phyloP scores from a whole-genome alignment of 2,888 invertebrate genomes.

The Melanostoma mellinum region DNA sequence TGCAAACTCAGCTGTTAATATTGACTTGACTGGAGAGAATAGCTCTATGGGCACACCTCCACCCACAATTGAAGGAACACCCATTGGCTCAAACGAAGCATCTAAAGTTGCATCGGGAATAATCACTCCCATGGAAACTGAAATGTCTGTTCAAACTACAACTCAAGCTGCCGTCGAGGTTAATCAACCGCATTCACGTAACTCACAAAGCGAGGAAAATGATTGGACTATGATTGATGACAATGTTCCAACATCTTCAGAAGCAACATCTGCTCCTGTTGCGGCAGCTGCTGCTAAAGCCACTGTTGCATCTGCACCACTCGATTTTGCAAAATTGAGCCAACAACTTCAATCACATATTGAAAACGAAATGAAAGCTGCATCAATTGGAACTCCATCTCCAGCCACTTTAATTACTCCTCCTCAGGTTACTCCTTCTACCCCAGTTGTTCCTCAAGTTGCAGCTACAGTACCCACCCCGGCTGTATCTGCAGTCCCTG shows the following conservation, averaged over 20 bases:
- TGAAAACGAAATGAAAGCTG: slow-evolving; percentile 74
- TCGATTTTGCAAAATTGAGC: slow-evolving; percentile 76
- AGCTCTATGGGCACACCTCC: slow-evolving; percentile 35
- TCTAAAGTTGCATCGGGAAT: slow-evolving; percentile 43
- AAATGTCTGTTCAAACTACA: slow-evolving; percentile 7
- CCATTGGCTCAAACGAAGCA: slow-evolving; percentile 19
- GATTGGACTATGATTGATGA: slow-evolving; percentile 80
- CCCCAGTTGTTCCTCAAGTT: neutral
- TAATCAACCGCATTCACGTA: slow-evolving; percentile 46
- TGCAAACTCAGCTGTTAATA: slow-evolving; percentile 26
- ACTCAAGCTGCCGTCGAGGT: slow-evolving; percentile 17
- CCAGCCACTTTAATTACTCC: slow-evolving; percentile 31
- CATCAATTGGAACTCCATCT: slow-evolving; percentile 42
- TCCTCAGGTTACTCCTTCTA: slow-evolving; percentile 60
- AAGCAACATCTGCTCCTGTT: slow-evolving; percentile 24
- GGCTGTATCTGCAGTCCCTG: neutral
- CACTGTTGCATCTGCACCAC: slow-evolving; percentile 42
- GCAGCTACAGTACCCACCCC: slow-evolving; percentile 3
- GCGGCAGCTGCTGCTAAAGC: slow-evolving; percentile 24
- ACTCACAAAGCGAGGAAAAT: slow-evolving; percentile 76
- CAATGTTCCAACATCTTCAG: slow-evolving; percentile 40
- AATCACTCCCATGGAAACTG: slow-evolving; percentile 51
- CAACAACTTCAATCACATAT: slow-evolving; percentile 77
- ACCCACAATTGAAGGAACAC: slow-evolving; percentile 36
- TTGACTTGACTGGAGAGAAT: slow-evolving; percentile 43